These are phyloP conservation scores for Alsophila aescularia DNA, from an alignment of 2,888 invertebrate species.

Conservation along the genomic window DNA sequence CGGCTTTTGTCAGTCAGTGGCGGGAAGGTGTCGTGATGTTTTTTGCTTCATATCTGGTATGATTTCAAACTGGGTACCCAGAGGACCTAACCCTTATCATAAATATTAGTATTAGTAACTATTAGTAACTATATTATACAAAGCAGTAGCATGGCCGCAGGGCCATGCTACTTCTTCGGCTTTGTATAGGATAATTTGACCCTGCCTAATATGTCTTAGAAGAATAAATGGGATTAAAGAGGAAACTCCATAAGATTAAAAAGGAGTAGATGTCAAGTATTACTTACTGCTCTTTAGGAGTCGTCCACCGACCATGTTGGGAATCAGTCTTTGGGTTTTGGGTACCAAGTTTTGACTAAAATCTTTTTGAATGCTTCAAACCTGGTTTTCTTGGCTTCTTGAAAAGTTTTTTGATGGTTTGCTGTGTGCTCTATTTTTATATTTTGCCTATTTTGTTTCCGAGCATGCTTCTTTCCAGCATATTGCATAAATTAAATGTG, in stretches of 20 bases:
- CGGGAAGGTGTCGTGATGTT: slow-evolving; percentile 50
- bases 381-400: slow-evolving; percentile 1
- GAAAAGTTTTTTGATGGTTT: not conserved
- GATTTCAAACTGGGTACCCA: slow-evolving; percentile 11
- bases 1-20: slow-evolving; percentile 64
- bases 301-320: too few species aligned
- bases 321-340: too few species aligned
- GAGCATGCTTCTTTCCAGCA: slow-evolving; percentile 23
- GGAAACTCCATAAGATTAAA: too few species aligned
- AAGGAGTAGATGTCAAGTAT: too few species aligned
- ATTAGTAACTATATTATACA: not conserved
- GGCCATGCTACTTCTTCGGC: too few species aligned
- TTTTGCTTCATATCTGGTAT: slow-evolving; percentile 24
- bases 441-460: slow-evolving; percentile 16
- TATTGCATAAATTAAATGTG: slow-evolving; percentile 8
- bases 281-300: too few species aligned
- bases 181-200: too few species aligned
- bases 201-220: too few species aligned
- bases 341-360: slow-evolving; percentile 18
- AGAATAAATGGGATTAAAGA: too few species aligned
- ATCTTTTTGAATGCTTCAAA: slow-evolving; percentile 15
- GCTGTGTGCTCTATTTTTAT: not conserved
- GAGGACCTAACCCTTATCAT: not conserved
- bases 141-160: too few species aligned
- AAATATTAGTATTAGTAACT: too few species aligned